Conservation (phyloP, 2,888 invertebrate species). For the Sussaba pulchella region DNA sequence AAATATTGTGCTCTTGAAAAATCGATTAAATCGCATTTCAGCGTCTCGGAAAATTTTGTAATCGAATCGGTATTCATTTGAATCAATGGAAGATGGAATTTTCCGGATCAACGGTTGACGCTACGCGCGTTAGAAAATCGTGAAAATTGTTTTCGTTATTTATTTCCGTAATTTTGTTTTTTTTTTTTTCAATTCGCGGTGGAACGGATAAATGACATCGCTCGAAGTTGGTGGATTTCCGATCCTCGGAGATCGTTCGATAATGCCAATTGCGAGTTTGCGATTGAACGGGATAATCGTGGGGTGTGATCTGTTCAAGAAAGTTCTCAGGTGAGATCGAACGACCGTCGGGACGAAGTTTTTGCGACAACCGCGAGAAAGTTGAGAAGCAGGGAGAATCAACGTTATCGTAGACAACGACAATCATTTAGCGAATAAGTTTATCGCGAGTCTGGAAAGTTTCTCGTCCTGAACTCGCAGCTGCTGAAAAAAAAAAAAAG, state of each 20-base stretch:
- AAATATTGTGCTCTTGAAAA: too few relatives aligned
- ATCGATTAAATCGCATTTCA: too few relatives aligned
- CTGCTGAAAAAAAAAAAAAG: too few relatives aligned
- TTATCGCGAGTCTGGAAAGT: too few relatives aligned
- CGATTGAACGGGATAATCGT: conserved; percentile 68
- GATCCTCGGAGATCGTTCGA: conserved; percentile 59
- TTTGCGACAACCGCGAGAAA: background rate
- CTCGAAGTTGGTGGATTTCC: conserved; percentile 39
- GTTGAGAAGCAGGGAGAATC: conserved; percentile 11
- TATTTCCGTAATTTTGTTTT: too few relatives aligned
- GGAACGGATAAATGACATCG: conserved; percentile 64
- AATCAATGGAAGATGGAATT: background rate
- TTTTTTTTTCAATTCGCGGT: conserved; percentile 12
- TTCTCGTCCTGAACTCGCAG: too few relatives aligned
- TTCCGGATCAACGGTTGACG: conserved; percentile 2
- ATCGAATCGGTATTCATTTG: background rate
- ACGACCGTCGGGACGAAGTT: background rate
- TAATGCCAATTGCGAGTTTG: conserved; percentile 67
- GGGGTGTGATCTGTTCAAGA: conserved; percentile 73
- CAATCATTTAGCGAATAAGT: too few relatives aligned
- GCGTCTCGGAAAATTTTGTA: background rate
- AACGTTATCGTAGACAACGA: background rate
- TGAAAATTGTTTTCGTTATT: too few relatives aligned
- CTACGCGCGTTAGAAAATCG: background rate
- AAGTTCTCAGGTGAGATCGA: conserved; percentile 75